A percentile compares a stretch with the other conserved stretches of the same genome.
Conservation (phyloP, 30 jellyfish, hydroid and myxozoan genomes). For the Rhopilema esculentum region DNA sequence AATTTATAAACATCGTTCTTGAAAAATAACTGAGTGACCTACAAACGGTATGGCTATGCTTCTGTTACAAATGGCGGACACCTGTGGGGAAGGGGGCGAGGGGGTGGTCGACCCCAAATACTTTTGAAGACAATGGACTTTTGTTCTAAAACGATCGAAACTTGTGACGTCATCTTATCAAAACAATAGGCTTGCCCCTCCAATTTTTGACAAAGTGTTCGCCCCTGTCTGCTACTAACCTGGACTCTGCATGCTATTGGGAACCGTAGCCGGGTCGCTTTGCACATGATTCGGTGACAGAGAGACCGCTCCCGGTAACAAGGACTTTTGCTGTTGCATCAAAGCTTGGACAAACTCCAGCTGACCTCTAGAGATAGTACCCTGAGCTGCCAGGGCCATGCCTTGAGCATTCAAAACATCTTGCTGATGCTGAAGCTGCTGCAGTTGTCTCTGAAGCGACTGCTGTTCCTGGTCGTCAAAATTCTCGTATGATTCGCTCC, state of each 20-base stretch:
- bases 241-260: background rate
- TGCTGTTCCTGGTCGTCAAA: constrained; percentile 8
- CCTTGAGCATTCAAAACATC: constrained; percentile 68
- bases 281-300: background rate
- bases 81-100: no score
- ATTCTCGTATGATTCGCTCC: background rate
- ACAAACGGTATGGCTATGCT: no score
- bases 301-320: background rate
- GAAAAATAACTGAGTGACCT: no score
- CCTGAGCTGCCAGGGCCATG: constrained; percentile 67
- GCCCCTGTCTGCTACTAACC: background rate
- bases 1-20: no score
- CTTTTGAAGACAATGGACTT: no score
- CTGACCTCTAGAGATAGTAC: constrained; percentile 35
- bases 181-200: no score
- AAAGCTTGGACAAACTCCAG: constrained; percentile 49
- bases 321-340: constrained; percentile 26
- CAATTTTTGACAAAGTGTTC: no score
- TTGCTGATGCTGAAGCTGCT: constrained; percentile 66
- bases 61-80: no score
- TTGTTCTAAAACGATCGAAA: no score
- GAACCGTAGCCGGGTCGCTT: background rate
- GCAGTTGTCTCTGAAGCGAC: constrained; percentile 58
- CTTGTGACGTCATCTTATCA: no score
- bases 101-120: no score